Evolutionary conservation across 2,113 vertebrate genomes (phyloP), one percentile per base, ranked within the genome.

Genomic region (Calidris pugnax): DNA sequence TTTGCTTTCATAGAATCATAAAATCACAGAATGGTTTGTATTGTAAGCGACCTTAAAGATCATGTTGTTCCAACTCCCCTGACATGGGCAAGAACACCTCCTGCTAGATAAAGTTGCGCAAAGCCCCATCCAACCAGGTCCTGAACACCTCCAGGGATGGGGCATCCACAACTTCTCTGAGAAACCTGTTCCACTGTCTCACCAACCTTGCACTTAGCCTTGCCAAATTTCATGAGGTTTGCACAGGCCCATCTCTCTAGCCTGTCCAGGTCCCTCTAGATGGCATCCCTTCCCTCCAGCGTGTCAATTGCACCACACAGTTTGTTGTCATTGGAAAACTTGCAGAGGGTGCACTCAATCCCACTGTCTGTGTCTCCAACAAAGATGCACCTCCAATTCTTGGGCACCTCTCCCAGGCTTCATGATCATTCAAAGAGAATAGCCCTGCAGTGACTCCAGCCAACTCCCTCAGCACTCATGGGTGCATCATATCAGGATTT

Each of bases 401-500:
- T n/a, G 55, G 26, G 3, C 13, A 71, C 12, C 2, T 41, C 10
- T 71, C 18, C 17, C 24, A 45, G 39, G 30, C 45, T 69, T 23
- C 5, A 17, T 51, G 27, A n/a, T 30, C 4, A 41, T 41, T 64
- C 43, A 32, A 73, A 81, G 5, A 66, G 3, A 69, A 3, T 56
- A 24, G 8, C 4, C 30, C 59, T 76, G 68, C 12, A 73, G 55
- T 66, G 18, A n/a, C 23, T 86, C 69, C 50, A 74, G 8, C 4
- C 35, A 66, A 14, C 2, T 66, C 12, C 12, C 11, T 62, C 0
- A 5, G 2, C 6, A 60, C 3, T 21, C 30, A 14, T 14, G 12
- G 1, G 5, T 66, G 10, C 10, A 41, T 45, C 24, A 9, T 16
- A 62, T 53, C 27, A 85, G 13, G 17, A 82, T 3, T 85, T 43